Evolutionary conservation across 2,113 vertebrate genomes (phyloP), one percentile per base, ranked within the genome.

Genomic region (Piliocolobus tephrosceles): DNA sequence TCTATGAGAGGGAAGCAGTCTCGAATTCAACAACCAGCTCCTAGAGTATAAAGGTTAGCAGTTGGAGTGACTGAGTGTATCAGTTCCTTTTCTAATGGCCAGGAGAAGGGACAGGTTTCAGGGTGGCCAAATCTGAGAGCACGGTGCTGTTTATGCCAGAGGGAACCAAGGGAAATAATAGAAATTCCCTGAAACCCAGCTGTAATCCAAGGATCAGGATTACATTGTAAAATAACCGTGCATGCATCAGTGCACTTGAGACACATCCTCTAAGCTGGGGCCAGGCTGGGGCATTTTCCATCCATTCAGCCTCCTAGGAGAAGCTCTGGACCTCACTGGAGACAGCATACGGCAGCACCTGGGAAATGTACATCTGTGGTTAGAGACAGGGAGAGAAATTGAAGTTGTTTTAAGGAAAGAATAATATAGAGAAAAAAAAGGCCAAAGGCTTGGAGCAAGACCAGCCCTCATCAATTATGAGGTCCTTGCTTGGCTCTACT

Each of bases 211-310:
- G 40, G 75, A 30, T 30, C 6, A 7, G 1, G 2, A 43, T 45
- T 14, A 20, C 61, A 88, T 30, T 32, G 13, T 35, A 13, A 32
- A 64, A 50, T 52, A 61, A 40, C 11, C 35, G 11, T 5, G 2
- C 47, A 66, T 18, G 8, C 12, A 5, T 22, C 27, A 18, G 5
- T 17, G 16, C 6, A 0, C 10, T 1, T 6, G 52, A 57, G 80
- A 72, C 43, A 23, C 1, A 0, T 0, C 27, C 45, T 43, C n/a
- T 2, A 1, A 8, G 11, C 18, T 0, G 8, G 75, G 79, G 20
- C 70, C 27, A 6, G 20, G 10, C 23, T 18, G 20, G 35, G 40
- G 10, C 27, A 3, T n/a, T 13, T 27, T 10, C 17, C 8, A 30
- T 8, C 40, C 12, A n/a, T 17, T 83, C 79, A 27, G 1, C 22